Evolutionary conservation across 1,140 invertebrate genomes (phyloP), one percentile per base, ranked within the genome.

Genomic region (Drosophila kepulauana): DNA sequence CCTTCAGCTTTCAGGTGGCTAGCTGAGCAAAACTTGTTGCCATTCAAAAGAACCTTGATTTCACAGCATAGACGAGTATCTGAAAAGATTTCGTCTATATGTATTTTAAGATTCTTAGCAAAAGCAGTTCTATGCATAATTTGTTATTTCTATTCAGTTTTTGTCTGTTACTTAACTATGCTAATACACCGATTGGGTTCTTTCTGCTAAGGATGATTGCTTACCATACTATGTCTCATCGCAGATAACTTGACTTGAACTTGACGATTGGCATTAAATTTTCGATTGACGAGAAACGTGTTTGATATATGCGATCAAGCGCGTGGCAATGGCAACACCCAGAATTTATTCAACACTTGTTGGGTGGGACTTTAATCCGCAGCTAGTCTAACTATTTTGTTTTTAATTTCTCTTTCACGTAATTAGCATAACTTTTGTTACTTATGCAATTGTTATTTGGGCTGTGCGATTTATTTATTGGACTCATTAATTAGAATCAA

Each of bases 121-220:
- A 89, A 81, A 89, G 81, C 70, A 51, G 67, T 76, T 89, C 75
- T 75, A 67, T 78, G 82, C 71, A 89, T 87, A 88, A 63, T 71
- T 84, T 72, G 41, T 52, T 25, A 58, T 38, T 56, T 38, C 52
- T 38, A 46, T 15, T 65, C 15, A 43, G 30, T 61, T 57, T 25
- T 64, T 62, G 51, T 52, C 15, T 15, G 54, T 86, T 87, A 82
- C 69, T 82, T 82, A 87, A 87, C 82, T 88, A 88, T 88, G 85
- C 85, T 90, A 88, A 88, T 43, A 38, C 8, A 8, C 30, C 30
- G 3, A n/a, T 88, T 4, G 20, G 20, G 20, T 25, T 25, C 81
- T 71, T 89, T 73, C 71, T 71, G 85, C 70, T 85, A 85, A 85
- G 85, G 85, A 89, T 84, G 80, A 68, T 59, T 62, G 62, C 11